These are phyloP conservation scores for Arizona elegans DNA, from an alignment of 2,113 vertebrate genomes.

Conservation along the genomic window DNA sequence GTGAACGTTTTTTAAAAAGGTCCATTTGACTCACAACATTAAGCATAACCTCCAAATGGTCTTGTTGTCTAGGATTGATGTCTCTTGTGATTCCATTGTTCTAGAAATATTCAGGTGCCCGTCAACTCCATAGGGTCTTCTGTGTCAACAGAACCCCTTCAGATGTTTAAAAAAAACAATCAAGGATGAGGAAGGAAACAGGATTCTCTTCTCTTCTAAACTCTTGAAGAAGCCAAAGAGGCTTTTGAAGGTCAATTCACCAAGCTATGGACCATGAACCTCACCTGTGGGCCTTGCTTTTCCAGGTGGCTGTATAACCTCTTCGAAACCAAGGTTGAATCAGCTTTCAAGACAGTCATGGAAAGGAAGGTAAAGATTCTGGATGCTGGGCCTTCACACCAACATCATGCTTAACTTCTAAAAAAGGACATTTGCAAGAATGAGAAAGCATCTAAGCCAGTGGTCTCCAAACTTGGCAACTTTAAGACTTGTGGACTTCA, in stretches of 20 bases:
- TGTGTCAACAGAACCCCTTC: neutral
- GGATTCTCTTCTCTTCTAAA: neutral
- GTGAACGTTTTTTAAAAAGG: neutral
- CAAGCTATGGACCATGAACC: neutral
- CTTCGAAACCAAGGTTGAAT: slow-evolving; percentile 26
- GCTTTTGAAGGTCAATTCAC: neutral
- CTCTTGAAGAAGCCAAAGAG: neutral
- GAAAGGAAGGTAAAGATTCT: slow-evolving; percentile 11
- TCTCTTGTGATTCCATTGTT: neutral
- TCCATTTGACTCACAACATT: neutral
- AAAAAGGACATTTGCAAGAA: no score
- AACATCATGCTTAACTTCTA: neutral
- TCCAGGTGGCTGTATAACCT: slow-evolving; percentile 42
- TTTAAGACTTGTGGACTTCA: no score
- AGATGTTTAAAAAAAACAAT: neutral
- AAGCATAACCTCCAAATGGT: neutral
- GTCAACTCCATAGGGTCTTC: neutral
- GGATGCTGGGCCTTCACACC: no score
- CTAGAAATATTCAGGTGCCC: neutral
- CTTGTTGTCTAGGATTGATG: neutral
- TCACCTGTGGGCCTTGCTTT: neutral
- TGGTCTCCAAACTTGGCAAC: no score
- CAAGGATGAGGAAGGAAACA: neutral
- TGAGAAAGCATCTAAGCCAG: no score
- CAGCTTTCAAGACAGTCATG: slow-evolving; percentile 7